A percentile compares a stretch with the other conserved stretches of the same genome.
phyloP scores from a whole-genome alignment of 1,140 invertebrate genomes.

The Zophobas atratus region DNA sequence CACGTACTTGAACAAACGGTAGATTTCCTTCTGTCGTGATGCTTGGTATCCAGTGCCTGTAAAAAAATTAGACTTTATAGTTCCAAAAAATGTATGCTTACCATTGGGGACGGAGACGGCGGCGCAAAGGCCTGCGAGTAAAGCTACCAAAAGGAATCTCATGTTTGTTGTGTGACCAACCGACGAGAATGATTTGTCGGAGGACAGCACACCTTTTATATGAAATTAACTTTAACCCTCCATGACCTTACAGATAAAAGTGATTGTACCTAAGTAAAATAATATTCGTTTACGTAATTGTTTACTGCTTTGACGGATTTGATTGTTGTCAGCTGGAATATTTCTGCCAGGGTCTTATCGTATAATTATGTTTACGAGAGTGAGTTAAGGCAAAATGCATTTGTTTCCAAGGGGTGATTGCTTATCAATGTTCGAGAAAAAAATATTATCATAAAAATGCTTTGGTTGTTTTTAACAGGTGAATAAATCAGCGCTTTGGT shows the following conservation, averaged over 20 bases:
- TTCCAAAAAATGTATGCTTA: neutral
- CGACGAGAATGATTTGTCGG: conserved; percentile 17
- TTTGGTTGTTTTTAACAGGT: too few species aligned
- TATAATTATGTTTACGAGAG: too few species aligned
- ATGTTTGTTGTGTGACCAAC: conserved; percentile 26
- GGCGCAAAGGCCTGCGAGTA: conserved; percentile 37
- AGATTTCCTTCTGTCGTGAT: conserved; percentile 72
- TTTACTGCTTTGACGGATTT: neutral
- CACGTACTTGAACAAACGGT: conserved; percentile 75
- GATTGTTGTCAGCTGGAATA: neutral
- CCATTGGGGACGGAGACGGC: neutral
- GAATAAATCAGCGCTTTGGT: neutral
- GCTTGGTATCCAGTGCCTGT: neutral
- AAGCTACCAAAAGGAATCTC: conserved; percentile 39
- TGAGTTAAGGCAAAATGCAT: too few species aligned
- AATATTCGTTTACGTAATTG: conserved; percentile 12
- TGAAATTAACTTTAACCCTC: conserved; percentile 12
- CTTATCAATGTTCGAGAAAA: too few species aligned
- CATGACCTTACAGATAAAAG: neutral
- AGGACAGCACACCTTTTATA: neutral
- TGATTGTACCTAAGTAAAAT: neutral
- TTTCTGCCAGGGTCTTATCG: neutral
- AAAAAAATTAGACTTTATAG: neutral
- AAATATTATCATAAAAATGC: too few species aligned
- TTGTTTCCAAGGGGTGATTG: too few species aligned